phyloP scores from a whole-genome alignment of 92 coral and sea anemone species.

The Meandrina meandrites region DNA sequence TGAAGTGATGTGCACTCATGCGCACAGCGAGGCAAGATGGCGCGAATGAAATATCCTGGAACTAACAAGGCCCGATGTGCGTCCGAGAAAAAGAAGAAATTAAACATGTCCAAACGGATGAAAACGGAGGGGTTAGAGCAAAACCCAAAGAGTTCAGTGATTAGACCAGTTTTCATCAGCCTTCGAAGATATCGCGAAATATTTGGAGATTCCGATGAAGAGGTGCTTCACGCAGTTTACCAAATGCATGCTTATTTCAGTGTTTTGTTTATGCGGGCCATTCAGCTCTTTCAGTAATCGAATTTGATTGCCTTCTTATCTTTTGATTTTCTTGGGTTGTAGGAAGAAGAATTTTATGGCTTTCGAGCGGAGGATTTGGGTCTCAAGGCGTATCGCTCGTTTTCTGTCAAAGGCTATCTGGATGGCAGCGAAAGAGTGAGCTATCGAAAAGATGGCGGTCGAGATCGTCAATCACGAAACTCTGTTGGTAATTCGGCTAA shows the following conservation, averaged over 20 bases:
- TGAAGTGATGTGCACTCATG: constrained; percentile 59
- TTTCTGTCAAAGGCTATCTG: constrained; percentile 34
- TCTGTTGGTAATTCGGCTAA: constrained; percentile 19
- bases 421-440: constrained; percentile 39
- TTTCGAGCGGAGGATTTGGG: constrained; percentile 96
- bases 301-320: constrained; percentile 4
- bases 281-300: neutral
- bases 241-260: constrained; percentile 48
- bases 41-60: constrained; percentile 98
- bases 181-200: constrained; percentile 87
- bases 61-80: constrained; percentile 68
- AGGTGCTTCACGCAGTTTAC: constrained; percentile 75
- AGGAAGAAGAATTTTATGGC: constrained; percentile 93
- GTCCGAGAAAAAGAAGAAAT: constrained; percentile 57
- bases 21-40: constrained; percentile 89
- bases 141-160: constrained; percentile 38
- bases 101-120: constrained; percentile 57
- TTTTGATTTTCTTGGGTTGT: constrained; percentile 33
- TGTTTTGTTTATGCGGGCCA: constrained; percentile 58
- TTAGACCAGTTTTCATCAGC: constrained; percentile 74
- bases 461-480: constrained; percentile 11
- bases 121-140: constrained; percentile 34
- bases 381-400: constrained; percentile 79
- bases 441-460: constrained; percentile 29
- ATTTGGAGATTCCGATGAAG: constrained; percentile 98